Evolutionary conservation across 2,888 invertebrate species (phyloP).

Genomic region (Tanaodytes sp.): DNA sequence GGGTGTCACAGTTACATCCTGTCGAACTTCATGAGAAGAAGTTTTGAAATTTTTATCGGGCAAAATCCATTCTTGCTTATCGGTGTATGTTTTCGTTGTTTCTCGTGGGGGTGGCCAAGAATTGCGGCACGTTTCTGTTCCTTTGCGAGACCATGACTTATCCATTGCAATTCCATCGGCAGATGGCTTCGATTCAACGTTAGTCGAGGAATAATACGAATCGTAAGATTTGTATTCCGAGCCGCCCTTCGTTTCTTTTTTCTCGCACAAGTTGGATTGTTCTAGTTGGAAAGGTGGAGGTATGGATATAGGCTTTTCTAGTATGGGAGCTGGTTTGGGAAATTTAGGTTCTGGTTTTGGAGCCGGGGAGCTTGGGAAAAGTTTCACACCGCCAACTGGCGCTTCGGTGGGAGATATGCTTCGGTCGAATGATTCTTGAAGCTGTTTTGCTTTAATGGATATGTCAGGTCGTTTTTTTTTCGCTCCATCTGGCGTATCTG

Average conservation of each 20-base stretch:
- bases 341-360: slow-evolving; percentile 58
- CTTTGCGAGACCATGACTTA: slow-evolving; percentile 78
- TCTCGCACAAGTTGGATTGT: slow-evolving; percentile 56
- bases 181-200: slow-evolving; percentile 75
- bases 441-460: slow-evolving; percentile 76
- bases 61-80: slow-evolving; percentile 66
- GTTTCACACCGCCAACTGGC: slow-evolving; percentile 77
- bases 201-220: neutral
- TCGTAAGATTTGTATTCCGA: slow-evolving; percentile 41
- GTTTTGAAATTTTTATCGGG: slow-evolving; percentile 66
- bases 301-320: slow-evolving; percentile 60
- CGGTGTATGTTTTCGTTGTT: slow-evolving; percentile 61
- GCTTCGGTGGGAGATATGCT: slow-evolving; percentile 74
- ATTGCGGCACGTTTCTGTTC: slow-evolving; percentile 73
- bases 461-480: slow-evolving; percentile 75
- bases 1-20: slow-evolving; percentile 64
- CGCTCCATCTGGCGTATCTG: slow-evolving; percentile 61
- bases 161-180: slow-evolving; percentile 80
- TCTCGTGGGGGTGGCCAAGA: slow-evolving; percentile 74
- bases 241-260: slow-evolving; percentile 51
- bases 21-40: slow-evolving; percentile 63
- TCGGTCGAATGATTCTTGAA: slow-evolving; percentile 77
- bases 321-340: slow-evolving; percentile 46
- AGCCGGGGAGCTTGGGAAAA: slow-evolving; percentile 71
- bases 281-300: slow-evolving; percentile 68